Evolutionary conservation across 2,888 invertebrate genomes (phyloP).

Genomic region (Gasteruption jaculator): DNA sequence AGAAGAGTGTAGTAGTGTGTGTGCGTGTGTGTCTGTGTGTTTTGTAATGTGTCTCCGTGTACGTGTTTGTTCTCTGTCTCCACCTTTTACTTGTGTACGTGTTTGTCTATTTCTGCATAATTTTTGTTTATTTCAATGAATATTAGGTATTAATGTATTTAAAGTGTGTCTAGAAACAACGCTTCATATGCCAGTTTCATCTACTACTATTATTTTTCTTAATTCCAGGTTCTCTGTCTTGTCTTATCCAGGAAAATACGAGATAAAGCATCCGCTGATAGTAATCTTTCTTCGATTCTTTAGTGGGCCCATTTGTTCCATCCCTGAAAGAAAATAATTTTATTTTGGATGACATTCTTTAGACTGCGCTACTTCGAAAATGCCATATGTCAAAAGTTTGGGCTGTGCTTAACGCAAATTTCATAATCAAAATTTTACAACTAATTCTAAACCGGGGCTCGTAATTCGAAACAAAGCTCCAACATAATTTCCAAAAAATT

Average conservation of each 20-base stretch:
- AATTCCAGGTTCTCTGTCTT: constrained; percentile 30
- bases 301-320: constrained; percentile 57
- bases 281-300: constrained; percentile 23
- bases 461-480: too few relatives aligned
- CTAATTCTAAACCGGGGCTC: too few relatives aligned
- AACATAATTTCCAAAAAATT: too few relatives aligned
- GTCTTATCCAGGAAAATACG: constrained; percentile 29
- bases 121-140: constrained; percentile 26
- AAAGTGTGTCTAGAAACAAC: constrained; percentile 33
- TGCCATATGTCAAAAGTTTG: too few relatives aligned
- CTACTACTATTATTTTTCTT: constrained; percentile 32
- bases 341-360: too few relatives aligned
- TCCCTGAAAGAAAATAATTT: constrained; percentile 51
- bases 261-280: constrained; percentile 24
- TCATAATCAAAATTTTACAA: too few relatives aligned
- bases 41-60: too few relatives aligned
- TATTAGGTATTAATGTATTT: constrained; percentile 35
- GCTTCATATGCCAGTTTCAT: constrained; percentile 31
- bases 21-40: constrained; percentile 16
- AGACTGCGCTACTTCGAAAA: too few relatives aligned
- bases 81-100: constrained; percentile 3
- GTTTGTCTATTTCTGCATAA: constrained; percentile 15
- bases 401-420: too few relatives aligned
- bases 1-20: constrained; percentile 23
- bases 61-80: constrained; percentile 3